These are phyloP conservation scores for Esox masquinongy DNA, from an alignment of 2,797 vertebrate genomes.

Conservation along the genomic window DNA sequence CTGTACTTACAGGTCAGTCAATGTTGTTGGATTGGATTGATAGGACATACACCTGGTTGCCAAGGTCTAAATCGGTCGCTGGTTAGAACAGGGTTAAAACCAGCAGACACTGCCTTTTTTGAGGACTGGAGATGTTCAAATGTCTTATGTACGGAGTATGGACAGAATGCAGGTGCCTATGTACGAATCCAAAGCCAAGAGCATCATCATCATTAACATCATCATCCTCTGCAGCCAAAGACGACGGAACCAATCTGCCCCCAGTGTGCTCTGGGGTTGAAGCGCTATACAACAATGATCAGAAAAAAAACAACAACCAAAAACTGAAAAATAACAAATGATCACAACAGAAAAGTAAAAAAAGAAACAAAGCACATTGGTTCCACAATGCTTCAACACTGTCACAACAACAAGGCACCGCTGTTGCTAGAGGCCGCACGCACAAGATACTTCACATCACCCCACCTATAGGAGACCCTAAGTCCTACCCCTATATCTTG, in stretches of 20 bases:
- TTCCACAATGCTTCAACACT: slow-evolving; percentile 82
- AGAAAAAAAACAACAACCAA: slow-evolving; percentile 34
- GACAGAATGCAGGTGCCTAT: slow-evolving; percentile 91
- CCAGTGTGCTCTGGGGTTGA: slow-evolving; percentile 76
- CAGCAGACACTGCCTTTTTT: not conserved
- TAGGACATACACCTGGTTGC: not conserved
- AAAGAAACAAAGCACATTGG: slow-evolving; percentile 18
- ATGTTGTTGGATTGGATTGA: not conserved
- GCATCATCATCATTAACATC: slow-evolving; percentile 75
- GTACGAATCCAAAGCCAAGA: slow-evolving; percentile 74
- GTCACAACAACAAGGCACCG: slow-evolving; percentile 69
- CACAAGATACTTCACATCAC: slow-evolving; percentile 65
- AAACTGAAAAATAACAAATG: slow-evolving; percentile 49
- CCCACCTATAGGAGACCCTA: slow-evolving; percentile 91
- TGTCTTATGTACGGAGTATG: slow-evolving; percentile 9
- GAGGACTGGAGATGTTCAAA: not conserved
- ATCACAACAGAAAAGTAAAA: slow-evolving; percentile 31
- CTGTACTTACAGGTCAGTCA: not conserved
- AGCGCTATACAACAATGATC: slow-evolving; percentile 50
- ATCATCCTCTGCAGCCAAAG: slow-evolving; percentile 89
- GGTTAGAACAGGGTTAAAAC: slow-evolving; percentile 1
- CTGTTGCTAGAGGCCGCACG: not conserved
- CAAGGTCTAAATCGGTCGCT: not conserved
- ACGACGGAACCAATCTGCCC: slow-evolving; percentile 81
- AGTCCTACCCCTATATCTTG: slow-evolving; percentile 99